phyloP scores from a whole-genome alignment of 2,113 vertebrate genomes.

The Sebastes fasciatus region DNA sequence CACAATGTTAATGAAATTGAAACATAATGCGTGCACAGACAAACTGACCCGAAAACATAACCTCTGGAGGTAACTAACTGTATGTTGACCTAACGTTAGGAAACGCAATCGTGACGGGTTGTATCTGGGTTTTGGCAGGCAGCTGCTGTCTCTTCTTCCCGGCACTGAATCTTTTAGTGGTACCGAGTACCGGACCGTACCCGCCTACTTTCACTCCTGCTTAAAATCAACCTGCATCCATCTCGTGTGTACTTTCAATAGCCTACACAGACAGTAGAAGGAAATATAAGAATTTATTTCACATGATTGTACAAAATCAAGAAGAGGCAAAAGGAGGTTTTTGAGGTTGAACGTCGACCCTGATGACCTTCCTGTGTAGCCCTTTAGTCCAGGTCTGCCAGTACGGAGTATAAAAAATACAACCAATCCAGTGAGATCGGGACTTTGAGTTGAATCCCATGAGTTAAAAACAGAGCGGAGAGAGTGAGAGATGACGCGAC shows the following conservation, averaged over 20 bases:
- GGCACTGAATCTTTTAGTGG: no score
- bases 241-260: background rate
- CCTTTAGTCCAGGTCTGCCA: constrained; percentile 9
- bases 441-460: constrained; percentile 27
- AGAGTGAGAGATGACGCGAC: constrained; percentile 14
- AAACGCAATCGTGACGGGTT: no score
- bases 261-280: background rate
- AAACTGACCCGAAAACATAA: no score
- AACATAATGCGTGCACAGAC: no score
- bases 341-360: constrained; percentile 9
- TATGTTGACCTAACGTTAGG: no score
- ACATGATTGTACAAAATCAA: constrained; percentile 12
- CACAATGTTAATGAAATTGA: no score
- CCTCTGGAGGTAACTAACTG: no score
- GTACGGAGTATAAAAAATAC: constrained; percentile 5
- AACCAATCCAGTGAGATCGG: constrained; percentile 14
- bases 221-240: background rate
- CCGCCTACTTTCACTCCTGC: no score
- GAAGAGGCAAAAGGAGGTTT: background rate
- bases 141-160: no score
- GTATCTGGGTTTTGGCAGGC: no score
- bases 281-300: constrained; percentile 15
- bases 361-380: constrained; percentile 8
- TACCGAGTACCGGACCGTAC: no score
- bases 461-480: background rate